phyloP scores from a whole-genome alignment of 2,113 vertebrate genomes.

The Pangasianodon gigas region DNA sequence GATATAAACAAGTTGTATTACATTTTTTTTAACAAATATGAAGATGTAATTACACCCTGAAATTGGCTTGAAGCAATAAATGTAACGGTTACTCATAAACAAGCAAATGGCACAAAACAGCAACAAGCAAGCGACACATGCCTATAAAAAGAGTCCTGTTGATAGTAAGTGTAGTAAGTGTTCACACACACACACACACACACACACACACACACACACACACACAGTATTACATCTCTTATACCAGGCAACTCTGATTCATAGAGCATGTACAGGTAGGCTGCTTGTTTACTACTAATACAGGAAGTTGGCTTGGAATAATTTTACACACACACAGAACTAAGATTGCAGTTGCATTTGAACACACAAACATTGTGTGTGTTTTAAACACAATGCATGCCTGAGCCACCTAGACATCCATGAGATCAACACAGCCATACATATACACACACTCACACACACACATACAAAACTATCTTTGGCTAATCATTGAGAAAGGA shows the following conservation, averaged over 20 bases:
- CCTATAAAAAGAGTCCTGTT: no score
- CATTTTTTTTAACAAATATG: no score
- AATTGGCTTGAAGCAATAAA: no score
- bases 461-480: conserved; percentile 84
- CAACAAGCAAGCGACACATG: no score
- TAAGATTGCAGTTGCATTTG: background rate
- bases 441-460: conserved; percentile 59
- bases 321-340: background rate
- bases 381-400: background rate
- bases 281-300: background rate
- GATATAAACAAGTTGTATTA: no score
- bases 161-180: no score
- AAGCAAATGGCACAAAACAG: no score
- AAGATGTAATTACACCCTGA: no score
- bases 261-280: background rate
- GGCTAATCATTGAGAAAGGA: conserved; percentile 94
- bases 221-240: background rate
- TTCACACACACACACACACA: background rate
- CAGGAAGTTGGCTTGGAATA: background rate
- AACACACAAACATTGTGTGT: background rate
- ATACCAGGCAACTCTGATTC: background rate
- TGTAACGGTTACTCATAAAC: no score
- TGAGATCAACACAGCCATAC: conserved; percentile 29
- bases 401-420: background rate
- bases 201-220: background rate